Percentiles rank a stretch among this genome's conserved stretches.
These are phyloP conservation scores for Iphiclides podalirius DNA, from an alignment of 2,888 invertebrate species.

Conservation along the genomic window DNA sequence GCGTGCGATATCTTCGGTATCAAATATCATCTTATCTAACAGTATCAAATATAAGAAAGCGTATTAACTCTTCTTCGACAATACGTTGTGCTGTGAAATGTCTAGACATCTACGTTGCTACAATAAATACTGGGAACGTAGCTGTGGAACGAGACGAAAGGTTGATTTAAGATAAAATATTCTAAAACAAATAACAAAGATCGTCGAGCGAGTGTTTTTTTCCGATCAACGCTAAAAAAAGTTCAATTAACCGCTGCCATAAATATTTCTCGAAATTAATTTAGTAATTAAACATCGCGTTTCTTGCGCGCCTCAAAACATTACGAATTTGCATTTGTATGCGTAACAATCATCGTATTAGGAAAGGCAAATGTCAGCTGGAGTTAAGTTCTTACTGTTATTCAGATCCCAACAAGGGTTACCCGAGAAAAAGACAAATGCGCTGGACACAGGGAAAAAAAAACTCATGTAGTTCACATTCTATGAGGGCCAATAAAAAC, in stretches of 20 bases:
- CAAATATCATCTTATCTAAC: too few relatives aligned
- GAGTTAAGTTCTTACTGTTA: not conserved
- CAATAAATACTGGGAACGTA: too few relatives aligned
- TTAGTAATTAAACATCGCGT: not conserved
- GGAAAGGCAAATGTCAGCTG: slow-evolving; percentile 8
- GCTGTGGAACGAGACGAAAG: too few relatives aligned
- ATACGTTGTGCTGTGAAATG: too few relatives aligned
- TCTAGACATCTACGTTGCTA: too few relatives aligned
- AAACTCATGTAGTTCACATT: not conserved
- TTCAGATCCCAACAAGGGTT: not conserved
- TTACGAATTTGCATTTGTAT: slow-evolving; percentile 11
- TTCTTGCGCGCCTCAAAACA: slow-evolving; percentile 8
- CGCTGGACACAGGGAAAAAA: not conserved
- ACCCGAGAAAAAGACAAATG: slow-evolving; percentile 2
- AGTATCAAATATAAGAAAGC: too few relatives aligned
- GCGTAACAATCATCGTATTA: slow-evolving; percentile 9
- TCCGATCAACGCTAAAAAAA: too few relatives aligned
- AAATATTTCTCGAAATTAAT: not conserved
- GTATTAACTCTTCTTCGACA: too few relatives aligned
- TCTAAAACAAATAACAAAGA: too few relatives aligned
- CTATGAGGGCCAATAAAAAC: not conserved
- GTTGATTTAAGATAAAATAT: too few relatives aligned
- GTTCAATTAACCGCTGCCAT: not conserved
- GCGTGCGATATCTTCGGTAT: too few relatives aligned
- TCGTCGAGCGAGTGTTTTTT: too few relatives aligned